Conservation (phyloP, 2,113 vertebrate species). For the Daphoenositta chrysoptera region DNA sequence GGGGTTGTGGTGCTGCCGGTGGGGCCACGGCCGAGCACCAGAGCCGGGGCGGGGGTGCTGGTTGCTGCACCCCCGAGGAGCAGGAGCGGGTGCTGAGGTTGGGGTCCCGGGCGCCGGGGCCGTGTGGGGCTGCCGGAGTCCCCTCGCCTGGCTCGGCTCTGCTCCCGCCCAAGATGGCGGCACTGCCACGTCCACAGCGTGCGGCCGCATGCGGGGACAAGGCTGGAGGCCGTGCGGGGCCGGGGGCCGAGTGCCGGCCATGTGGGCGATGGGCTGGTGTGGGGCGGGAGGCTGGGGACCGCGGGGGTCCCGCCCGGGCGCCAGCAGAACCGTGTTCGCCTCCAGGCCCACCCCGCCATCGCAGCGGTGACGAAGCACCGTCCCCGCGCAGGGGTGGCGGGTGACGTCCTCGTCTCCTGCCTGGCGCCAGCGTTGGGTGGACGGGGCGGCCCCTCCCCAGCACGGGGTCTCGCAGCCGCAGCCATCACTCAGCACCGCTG, state of each 20-base stretch:
- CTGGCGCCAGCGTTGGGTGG: conserved; percentile 28
- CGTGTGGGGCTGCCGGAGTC: neutral
- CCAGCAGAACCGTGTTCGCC: neutral
- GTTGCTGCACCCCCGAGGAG: neutral
- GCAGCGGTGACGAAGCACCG: neutral
- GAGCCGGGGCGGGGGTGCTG: neutral
- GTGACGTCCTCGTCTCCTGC: conserved; percentile 46
- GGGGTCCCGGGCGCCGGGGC: neutral
- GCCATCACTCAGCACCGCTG: neutral
- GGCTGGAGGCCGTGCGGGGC: fast-evolving
- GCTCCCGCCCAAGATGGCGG: conserved; percentile 8
- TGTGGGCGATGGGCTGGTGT: fast-evolving
- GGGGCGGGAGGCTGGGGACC: fast-evolving
- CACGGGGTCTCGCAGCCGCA: conserved; percentile 18
- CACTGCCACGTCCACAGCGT: neutral
- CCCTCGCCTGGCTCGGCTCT: neutral
- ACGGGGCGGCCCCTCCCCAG: neutral
- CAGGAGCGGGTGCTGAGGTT: neutral
- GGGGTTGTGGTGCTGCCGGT: neutral
- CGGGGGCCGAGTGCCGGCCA: fast-evolving
- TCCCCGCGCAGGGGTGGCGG: neutral
- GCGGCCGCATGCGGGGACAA: neutral
- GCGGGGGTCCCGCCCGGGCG: fast-evolving
- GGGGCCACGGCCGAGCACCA: fast-evolving
- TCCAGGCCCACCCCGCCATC: neutral